These are phyloP conservation scores for Branchipolynoe longqiensis DNA, from an alignment of 2,888 invertebrate genomes.

Conservation along the genomic window DNA sequence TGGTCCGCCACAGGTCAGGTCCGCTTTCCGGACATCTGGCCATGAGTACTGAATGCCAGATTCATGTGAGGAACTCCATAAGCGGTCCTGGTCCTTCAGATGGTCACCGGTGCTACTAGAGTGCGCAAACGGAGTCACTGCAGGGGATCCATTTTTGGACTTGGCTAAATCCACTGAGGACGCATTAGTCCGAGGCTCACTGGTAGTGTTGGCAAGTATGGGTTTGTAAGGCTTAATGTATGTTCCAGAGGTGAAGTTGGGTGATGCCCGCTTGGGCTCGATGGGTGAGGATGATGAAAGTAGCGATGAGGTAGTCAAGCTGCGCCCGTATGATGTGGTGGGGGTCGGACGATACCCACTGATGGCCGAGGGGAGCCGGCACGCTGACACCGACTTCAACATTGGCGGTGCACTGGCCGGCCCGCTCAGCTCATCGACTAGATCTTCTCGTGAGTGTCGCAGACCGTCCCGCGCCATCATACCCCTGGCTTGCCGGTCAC, in stretches of 20 bases:
- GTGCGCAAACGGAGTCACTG: neutral
- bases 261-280: neutral
- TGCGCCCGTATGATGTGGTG: neutral
- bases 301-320: conserved; percentile 15
- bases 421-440: conserved; percentile 13
- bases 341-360: conserved; percentile 24
- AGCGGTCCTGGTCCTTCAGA: neutral
- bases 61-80: neutral
- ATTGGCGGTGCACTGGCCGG: neutral
- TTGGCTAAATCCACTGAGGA: conserved; percentile 10
- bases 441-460: conserved; percentile 21
- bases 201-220: conserved; percentile 44
- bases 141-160: conserved; percentile 7
- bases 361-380: conserved; percentile 26
- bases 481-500: neutral
- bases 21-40: conserved; percentile 36
- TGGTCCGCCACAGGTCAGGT: conserved; percentile 17
- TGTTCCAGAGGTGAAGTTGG: conserved; percentile 21
- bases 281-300: neutral
- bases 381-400: conserved; percentile 40
- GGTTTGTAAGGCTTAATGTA: conserved; percentile 57
- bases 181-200: conserved; percentile 8
- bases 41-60: conserved; percentile 44
- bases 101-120: neutral
- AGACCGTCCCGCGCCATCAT: neutral